Evolutionary conservation across 2,888 invertebrate species (phyloP).

Genomic region (Lasioglossum pauxillum): DNA sequence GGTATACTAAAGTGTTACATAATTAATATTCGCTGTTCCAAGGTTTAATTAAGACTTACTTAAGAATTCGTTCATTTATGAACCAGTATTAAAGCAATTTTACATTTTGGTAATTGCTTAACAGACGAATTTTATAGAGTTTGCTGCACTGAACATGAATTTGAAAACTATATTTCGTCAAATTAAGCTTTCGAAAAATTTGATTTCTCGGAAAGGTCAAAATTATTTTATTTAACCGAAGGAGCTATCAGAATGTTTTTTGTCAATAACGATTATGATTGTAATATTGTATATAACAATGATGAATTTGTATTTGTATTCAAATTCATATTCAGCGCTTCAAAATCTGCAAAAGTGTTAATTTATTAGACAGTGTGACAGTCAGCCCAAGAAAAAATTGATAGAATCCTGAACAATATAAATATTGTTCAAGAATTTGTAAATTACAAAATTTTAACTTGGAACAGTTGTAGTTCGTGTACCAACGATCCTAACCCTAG

Average conservation of each 20-base stretch:
- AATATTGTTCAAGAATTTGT: neutral
- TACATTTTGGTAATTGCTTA: neutral
- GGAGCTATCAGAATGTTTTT: neutral
- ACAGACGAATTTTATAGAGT: neutral
- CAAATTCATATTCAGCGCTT: neutral
- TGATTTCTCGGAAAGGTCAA: neutral
- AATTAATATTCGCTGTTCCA: conserved; percentile 11
- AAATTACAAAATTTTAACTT: neutral
- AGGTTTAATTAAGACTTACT: conserved; percentile 4
- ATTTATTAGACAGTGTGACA: neutral
- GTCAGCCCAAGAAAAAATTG: neutral
- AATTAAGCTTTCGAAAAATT: neutral
- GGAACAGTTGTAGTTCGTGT: conserved; percentile 48
- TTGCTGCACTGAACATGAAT: neutral
- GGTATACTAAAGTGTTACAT: conserved; percentile 58
- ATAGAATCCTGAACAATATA: neutral
- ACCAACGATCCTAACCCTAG: conserved; percentile 74
- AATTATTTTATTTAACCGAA: neutral
- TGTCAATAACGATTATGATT: neutral
- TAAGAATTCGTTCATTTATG: neutral
- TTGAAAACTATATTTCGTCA: neutral
- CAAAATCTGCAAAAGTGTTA: neutral
- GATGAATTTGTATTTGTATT: neutral
- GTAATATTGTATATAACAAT: neutral
- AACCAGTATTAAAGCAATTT: conserved; percentile 3